A percentile compares a stretch with the other conserved stretches of the same genome.
Evolutionary conservation across 1,140 invertebrate genomes (phyloP).

Genomic region (Microplitis mediator): DNA sequence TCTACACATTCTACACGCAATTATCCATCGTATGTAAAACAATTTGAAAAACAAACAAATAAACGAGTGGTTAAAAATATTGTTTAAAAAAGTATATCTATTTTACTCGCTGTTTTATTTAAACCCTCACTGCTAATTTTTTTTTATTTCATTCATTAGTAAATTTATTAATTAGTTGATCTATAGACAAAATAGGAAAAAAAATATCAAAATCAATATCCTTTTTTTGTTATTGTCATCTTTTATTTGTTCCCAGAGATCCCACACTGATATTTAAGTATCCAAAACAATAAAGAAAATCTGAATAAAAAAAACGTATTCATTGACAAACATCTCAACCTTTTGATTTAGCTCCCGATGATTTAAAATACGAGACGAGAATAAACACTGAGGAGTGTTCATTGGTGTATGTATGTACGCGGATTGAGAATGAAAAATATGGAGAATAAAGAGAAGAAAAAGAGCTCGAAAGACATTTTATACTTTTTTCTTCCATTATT

Average conservation of each 20-base stretch:
- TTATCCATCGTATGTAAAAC: constrained; percentile 58
- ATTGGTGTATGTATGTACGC: not conserved
- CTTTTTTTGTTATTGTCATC: not conserved
- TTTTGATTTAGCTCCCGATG: constrained; percentile 5
- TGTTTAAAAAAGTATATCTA: constrained; percentile 56
- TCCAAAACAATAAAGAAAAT: constrained; percentile 7
- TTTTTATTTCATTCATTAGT: too few species aligned
- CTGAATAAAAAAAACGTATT: too few species aligned
- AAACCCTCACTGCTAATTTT: too few species aligned
- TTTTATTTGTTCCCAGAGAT: not conserved
- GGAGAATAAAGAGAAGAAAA: not conserved
- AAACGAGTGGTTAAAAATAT: constrained; percentile 61
- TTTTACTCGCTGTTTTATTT: not conserved
- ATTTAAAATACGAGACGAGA: not conserved
- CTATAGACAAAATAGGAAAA: too few species aligned
- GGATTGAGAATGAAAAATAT: too few species aligned
- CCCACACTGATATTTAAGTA: not conserved
- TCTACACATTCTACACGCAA: constrained; percentile 60
- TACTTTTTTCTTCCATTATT: not conserved
- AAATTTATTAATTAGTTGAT: too few species aligned
- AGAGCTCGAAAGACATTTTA: not conserved
- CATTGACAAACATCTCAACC: not conserved
- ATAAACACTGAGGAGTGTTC: not conserved
- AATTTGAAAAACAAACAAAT: constrained; percentile 45
- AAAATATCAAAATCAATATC: not conserved